Evolutionary conservation across 2,797 vertebrate genomes (phyloP), one percentile per base, ranked within the genome.

Genomic region (Onychomys arenicola): DNA sequence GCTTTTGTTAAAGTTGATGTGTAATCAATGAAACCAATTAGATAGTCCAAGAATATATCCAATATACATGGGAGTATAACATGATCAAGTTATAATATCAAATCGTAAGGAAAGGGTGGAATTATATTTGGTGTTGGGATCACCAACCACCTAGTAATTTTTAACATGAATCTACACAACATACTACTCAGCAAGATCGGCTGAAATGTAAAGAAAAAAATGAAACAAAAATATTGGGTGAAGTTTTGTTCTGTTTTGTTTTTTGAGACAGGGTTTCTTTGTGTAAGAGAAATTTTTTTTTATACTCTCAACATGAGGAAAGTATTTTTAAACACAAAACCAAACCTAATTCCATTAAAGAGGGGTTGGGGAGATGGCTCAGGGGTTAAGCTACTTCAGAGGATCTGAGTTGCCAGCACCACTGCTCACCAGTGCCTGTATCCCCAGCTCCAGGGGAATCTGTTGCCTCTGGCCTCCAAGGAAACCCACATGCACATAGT

Each of bases 131-230:
- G 55, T 87, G 23, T 90, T 83, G 52, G 40, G 85, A 86, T 86
- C 91, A 65, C 88, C 55, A 83, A 14, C n/a, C 34, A 92, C 82
- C 43, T 88, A 84, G 82, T 84, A 96, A 94, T 94, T 59, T 55
- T 83, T 90, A 59, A 69, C 12, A 89, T 40, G 27, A 52, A 82
- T 40, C 37, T 67, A 90, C 2, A 91, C 27, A 29, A 88, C 87
- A 96, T 19, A 67, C 7, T 95, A 40, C 76, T 91, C n/a, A 82
- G 59, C n/a, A 93, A 81, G 84, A 89, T 69, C 91, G 89, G 89
- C 85, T 87, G 83, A 96, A 93, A 89, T 37, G 25, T 86, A 40
- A 63, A 85, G 59, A 78, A 77, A 27, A 75, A 73, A 80, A 23
- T 34, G 16, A 84, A 88, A 86, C 27, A 23, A 84, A 82, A 81